These are phyloP conservation scores for Ursus arctos DNA, from an alignment of 2,113 vertebrate genomes.

Conservation along the genomic window DNA sequence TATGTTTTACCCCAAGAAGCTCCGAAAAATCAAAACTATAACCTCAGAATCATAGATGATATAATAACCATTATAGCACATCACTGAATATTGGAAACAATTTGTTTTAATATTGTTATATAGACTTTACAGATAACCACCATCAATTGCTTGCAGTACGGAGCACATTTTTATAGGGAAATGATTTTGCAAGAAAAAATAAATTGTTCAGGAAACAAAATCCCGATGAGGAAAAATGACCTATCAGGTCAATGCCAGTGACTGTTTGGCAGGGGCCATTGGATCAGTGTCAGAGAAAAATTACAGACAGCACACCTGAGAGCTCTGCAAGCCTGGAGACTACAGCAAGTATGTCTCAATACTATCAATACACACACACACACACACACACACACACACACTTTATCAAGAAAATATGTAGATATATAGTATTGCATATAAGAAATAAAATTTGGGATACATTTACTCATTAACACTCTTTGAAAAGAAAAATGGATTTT, in stretches of 20 bases:
- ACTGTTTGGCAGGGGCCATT: background rate
- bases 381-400: background rate
- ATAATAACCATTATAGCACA: constrained; percentile 9
- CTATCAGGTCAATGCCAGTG: background rate
- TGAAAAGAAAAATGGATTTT: background rate
- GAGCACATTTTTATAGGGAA: constrained; percentile 70
- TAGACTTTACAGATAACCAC: constrained; percentile 38
- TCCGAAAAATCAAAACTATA: background rate
- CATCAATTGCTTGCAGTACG: background rate
- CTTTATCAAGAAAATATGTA: background rate
- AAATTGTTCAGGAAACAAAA: constrained; percentile 70
- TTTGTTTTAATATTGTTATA: constrained; percentile 53
- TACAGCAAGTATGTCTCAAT: background rate
- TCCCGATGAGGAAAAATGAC: constrained; percentile 42
- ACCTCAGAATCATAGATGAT: background rate
- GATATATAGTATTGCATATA: background rate
- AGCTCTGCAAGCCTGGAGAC: background rate
- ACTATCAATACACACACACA: background rate
- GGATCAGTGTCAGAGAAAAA: background rate
- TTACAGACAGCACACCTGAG: background rate
- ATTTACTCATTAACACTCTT: background rate
- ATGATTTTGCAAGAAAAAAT: constrained; percentile 38
- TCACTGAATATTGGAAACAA: constrained; percentile 46
- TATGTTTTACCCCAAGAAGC: background rate
- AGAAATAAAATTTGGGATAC: background rate